Percentiles rank a stretch among this genome's conserved stretches.
These are phyloP conservation scores for Homarus gammarus DNA, from an alignment of 2,888 invertebrate genomes.

Conservation along the genomic window DNA sequence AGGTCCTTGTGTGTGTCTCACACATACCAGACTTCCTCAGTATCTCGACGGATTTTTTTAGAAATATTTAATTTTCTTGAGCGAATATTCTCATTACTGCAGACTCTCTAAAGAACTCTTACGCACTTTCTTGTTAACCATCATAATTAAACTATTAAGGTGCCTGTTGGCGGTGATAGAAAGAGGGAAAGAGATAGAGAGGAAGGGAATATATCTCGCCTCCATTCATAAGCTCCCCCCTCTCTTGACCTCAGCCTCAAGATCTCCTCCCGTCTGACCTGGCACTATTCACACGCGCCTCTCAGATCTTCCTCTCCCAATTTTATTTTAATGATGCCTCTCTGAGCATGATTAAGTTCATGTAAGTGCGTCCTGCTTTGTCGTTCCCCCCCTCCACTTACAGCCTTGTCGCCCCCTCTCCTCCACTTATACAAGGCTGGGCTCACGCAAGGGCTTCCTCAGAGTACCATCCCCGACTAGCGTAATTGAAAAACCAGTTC, in stretches of 20 bases:
- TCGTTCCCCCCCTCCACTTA: background rate
- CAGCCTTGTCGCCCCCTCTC: background rate
- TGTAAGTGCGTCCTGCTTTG: background rate
- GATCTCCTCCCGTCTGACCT: background rate
- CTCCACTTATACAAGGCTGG: too few relatives aligned
- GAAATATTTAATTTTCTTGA: too few relatives aligned
- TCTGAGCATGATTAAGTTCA: background rate
- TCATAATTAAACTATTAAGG: background rate
- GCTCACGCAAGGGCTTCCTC: too few relatives aligned
- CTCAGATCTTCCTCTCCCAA: background rate
- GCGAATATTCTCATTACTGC: background rate
- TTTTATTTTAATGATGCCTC: background rate
- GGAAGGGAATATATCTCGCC: background rate
- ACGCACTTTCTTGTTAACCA: background rate
- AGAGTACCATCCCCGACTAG: too few relatives aligned
- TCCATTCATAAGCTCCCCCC: background rate
- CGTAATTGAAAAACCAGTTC: too few relatives aligned
- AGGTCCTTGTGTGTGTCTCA: too few relatives aligned
- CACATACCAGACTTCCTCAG: too few relatives aligned
- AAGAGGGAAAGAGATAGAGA: background rate
- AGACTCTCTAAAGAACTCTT: background rate
- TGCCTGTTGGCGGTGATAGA: background rate
- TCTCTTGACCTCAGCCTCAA: background rate
- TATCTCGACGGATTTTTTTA: too few relatives aligned
- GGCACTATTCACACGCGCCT: background rate